Base-by-base conservation (phyloP, 2,797 vertebrate species). In the Lacerta bilineata region DNA sequence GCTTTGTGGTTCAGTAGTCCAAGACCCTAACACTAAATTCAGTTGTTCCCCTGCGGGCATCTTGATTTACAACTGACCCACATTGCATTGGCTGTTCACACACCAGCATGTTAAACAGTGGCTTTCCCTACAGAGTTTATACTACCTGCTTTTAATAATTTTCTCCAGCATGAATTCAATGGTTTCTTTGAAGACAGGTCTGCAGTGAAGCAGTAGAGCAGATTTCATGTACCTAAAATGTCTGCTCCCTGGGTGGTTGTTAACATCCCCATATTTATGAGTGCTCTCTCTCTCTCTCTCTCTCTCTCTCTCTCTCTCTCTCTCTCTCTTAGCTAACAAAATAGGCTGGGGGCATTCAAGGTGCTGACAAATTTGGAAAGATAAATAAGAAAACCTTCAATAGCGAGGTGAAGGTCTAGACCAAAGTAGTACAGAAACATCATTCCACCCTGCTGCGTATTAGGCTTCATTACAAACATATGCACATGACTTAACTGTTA, bases 391-490 rank as follows among this genome's bases (percentile, higher is more conserved):
- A 92, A 64, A 27, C 59, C 7, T 4, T 90, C 75, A 92, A 80
- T 92, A 87, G 93, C 87, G 13, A 89, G 84, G 93, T 83, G 71
- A 11, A 61, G 23, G 41, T 91, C 92, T 81, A 81, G 84, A 88
- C 83, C 9, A 91, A 61, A 25, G 89, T 86, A 90, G 43, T 46
- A 81, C 43, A 66, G 64, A 84, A 71, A 27, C 55, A 86, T 91
- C 88, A 87, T 2, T 55, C 50, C 50, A 55, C 5, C 29, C 20
- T 8, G 71, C 59, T 72, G 89, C 39, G 23, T 77, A 23, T 43
- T 0, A 69, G 29, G 29, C 69, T 71, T 64, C 61, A 64, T 64
- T 64, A 4, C 29, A 71, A 71, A 13, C 69, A 13, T 71, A 4
- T 74, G 20, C 15, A 18, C 17, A 36, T 61, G 46, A 50, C 13